Percentiles rank a stretch among this genome's conserved stretches.
phyloP scores from a whole-genome alignment of 2,113 vertebrate species.

The mouse (Mus musculus) region GRCm39 chr1:173352001-173352500 shows the following conservation, averaged over 20 bases:
- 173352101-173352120: neutral
- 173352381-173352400: constrained; percentile 52
- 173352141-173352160: no score
- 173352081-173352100: neutral
- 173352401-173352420: constrained; percentile 14
- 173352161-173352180: neutral
- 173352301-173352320: neutral
- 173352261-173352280: neutral
- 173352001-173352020: neutral
- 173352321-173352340: neutral
- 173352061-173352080: neutral
- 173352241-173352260: neutral
- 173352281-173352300: neutral
- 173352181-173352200: neutral
- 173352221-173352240: neutral
- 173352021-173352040: neutral
- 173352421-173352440: constrained; percentile 42
- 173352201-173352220: neutral
- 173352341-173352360: constrained; percentile 25
- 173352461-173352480: neutral
- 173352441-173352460: constrained; percentile 19
- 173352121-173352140: neutral
- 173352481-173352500: neutral
- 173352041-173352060: neutral
- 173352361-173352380: constrained; percentile 30